phyloP scores from a whole-genome alignment of 2,888 invertebrate genomes.

The Zaprionus obscuricornis region DNA sequence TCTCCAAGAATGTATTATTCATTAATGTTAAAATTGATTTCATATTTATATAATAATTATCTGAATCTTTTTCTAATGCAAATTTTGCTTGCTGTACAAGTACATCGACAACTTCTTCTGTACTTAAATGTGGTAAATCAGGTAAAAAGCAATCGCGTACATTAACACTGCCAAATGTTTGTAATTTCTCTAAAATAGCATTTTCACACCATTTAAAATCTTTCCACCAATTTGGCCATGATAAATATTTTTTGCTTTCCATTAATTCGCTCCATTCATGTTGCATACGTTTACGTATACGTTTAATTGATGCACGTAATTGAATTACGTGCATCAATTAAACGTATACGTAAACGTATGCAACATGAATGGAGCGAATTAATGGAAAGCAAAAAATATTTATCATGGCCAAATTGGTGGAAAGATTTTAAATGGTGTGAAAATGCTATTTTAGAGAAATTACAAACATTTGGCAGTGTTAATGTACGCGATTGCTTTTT shows the following conservation, averaged over 20 bases:
- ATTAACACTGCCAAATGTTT: slow-evolving; percentile 42
- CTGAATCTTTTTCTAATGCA: slow-evolving; percentile 53
- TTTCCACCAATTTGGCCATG: slow-evolving; percentile 61
- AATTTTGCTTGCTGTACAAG: slow-evolving; percentile 55
- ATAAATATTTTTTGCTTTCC: slow-evolving; percentile 45
- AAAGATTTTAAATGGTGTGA: slow-evolving; percentile 57
- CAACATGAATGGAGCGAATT: slow-evolving; percentile 42
- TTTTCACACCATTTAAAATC: slow-evolving; percentile 56
- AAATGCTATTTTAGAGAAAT: slow-evolving; percentile 42
- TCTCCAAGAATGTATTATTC: slow-evolving; percentile 60
- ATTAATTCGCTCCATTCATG: slow-evolving; percentile 40
- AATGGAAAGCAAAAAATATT: slow-evolving; percentile 46
- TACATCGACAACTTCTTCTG: slow-evolving; percentile 56
- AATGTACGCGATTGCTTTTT: slow-evolving; percentile 60
- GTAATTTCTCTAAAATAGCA: slow-evolving; percentile 45
- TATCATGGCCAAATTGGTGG: slow-evolving; percentile 61
- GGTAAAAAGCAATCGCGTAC: slow-evolving; percentile 60
- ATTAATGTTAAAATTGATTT: slow-evolving; percentile 60
- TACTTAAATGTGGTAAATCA: slow-evolving; percentile 52
- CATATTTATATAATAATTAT: slow-evolving; percentile 61
- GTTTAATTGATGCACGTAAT: slow-evolving; percentile 50
- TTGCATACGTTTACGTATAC: slow-evolving; percentile 54
- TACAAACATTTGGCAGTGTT: slow-evolving; percentile 36
- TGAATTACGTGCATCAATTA: slow-evolving; percentile 50
- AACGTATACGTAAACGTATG: slow-evolving; percentile 54